Percentiles rank a stretch among this genome's conserved stretches.
These are phyloP conservation scores for Pelochelys cantorii DNA, from an alignment of 2,797 vertebrate species.

Conservation along the genomic window DNA sequence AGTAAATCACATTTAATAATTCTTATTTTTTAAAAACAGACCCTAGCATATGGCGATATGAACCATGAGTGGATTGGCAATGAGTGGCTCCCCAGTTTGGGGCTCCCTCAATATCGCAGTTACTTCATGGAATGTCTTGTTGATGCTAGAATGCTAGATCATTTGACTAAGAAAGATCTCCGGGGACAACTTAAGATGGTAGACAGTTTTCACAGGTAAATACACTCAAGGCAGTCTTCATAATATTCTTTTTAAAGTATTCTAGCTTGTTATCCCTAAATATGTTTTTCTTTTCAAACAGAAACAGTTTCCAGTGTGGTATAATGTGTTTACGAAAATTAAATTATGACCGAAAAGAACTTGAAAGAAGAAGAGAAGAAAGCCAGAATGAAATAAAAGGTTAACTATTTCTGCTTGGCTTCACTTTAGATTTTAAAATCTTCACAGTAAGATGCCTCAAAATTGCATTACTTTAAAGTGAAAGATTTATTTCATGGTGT, in stretches of 20 bases:
- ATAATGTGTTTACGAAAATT: constrained; percentile 95
- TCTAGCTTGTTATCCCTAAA: background rate
- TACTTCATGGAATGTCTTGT: constrained; percentile 99
- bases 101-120: constrained; percentile 95
- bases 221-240: accelerated
- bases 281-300: constrained; percentile 61
- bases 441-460: background rate
- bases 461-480: background rate
- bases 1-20: background rate
- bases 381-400: constrained; percentile 89
- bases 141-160: constrained; percentile 97
- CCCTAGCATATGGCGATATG: constrained; percentile 96
- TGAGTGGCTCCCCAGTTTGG: constrained; percentile 95
- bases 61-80: constrained; percentile 99
- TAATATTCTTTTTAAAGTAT: background rate
- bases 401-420: constrained; percentile 53
- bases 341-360: constrained; percentile 95
- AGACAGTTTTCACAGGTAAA: constrained; percentile 95
- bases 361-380: constrained; percentile 92
- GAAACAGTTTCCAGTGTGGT: constrained; percentile 98
- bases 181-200: constrained; percentile 98
- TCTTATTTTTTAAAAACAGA: constrained; percentile 78
- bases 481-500: background rate
- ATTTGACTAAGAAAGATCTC: constrained; percentile 97
- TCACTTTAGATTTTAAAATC: background rate